Conservation (phyloP, 2,888 invertebrate genomes). For the Laspeyria flexula region DNA sequence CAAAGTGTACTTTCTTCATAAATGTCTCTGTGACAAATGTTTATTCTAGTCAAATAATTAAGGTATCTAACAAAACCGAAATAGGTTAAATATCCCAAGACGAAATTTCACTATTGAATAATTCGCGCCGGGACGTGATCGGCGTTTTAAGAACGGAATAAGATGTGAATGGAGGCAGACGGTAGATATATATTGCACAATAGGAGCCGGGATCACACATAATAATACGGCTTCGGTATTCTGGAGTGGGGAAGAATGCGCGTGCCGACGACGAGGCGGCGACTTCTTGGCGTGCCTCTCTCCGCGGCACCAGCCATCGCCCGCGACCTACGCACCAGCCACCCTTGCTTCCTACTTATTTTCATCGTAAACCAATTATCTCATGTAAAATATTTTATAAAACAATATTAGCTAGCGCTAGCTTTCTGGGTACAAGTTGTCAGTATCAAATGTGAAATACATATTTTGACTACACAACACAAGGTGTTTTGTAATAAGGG, state of each 20-base stretch:
- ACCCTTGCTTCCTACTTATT: slow-evolving; percentile 28
- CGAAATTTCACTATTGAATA: slow-evolving; percentile 48
- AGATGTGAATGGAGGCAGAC: slow-evolving; percentile 66
- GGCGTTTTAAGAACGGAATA: slow-evolving; percentile 62
- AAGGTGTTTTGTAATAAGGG: too few species aligned
- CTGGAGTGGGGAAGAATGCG: slow-evolving; percentile 77
- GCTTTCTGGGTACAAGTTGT: too few species aligned
- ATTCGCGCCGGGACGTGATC: slow-evolving; percentile 64
- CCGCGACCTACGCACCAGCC: slow-evolving; percentile 11
- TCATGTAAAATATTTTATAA: too few species aligned
- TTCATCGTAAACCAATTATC: background rate
- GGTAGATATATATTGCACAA: slow-evolving; percentile 70
- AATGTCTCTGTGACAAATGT: background rate
- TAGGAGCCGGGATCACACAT: slow-evolving; percentile 78
- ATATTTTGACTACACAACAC: too few species aligned
- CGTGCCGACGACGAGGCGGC: slow-evolving; percentile 69
- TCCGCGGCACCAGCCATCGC: slow-evolving; percentile 43
- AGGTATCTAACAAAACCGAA: slow-evolving; percentile 23
- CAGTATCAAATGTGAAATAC: too few species aligned
- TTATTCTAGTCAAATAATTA: slow-evolving; percentile 8
- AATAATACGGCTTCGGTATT: slow-evolving; percentile 83
- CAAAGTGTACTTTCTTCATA: too few species aligned
- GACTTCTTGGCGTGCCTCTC: slow-evolving; percentile 67
- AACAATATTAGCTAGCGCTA: too few species aligned
- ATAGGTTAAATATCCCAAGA: slow-evolving; percentile 38